Evolutionary conservation across 2,113 vertebrate species (phyloP).

Genomic region (Indri indri): DNA sequence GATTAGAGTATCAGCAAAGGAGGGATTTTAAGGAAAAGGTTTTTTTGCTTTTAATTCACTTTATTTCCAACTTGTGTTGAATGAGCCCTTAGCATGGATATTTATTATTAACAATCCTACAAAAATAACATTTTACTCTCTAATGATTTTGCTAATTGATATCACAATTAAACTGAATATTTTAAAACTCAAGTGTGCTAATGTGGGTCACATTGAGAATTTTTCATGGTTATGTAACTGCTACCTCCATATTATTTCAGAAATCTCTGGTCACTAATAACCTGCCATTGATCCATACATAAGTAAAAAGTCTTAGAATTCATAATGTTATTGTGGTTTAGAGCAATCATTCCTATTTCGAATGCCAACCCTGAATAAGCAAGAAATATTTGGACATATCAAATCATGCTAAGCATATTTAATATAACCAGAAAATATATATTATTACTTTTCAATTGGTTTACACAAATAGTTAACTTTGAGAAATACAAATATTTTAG

Average conservation of each 20-base stretch:
- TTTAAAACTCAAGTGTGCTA: neutral
- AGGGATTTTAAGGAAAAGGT: neutral
- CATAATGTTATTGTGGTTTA: neutral
- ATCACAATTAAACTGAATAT: neutral
- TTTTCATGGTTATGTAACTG: neutral
- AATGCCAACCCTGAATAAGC: neutral
- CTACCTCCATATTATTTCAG: neutral
- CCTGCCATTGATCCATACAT: neutral
- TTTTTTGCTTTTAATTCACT: neutral
- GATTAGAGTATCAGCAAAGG: neutral
- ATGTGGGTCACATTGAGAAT: neutral
- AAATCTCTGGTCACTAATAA: neutral
- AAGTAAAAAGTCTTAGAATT: neutral
- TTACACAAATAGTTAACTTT: neutral
- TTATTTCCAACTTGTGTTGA: neutral
- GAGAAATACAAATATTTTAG: neutral
- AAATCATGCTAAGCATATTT: neutral
- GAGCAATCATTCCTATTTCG: neutral
- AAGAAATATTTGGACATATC: neutral
- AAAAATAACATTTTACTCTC: constrained; percentile 13
- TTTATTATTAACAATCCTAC: neutral
- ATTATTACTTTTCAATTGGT: neutral
- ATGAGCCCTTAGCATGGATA: neutral
- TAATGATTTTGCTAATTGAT: constrained; percentile 2
- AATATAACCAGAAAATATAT: neutral